phyloP scores from a whole-genome alignment of 2,888 invertebrate species.

The Coronaproctus castanopsis region DNA sequence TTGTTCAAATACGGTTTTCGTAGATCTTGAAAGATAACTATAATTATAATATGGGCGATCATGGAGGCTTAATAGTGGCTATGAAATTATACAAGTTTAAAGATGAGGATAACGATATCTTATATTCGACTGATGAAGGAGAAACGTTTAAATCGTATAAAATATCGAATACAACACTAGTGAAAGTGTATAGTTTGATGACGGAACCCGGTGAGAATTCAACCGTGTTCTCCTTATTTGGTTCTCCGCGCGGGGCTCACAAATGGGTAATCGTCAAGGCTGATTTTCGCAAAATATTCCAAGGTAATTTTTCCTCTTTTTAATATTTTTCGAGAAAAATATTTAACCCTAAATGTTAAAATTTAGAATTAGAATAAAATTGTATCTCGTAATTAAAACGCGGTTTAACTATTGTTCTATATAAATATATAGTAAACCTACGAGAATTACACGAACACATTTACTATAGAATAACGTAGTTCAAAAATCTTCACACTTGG shows the following conservation, averaged over 20 bases:
- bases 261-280: slow-evolving; percentile 73
- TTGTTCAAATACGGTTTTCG: too few relatives aligned
- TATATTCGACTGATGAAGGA: slow-evolving; percentile 73
- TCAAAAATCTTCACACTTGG: background rate
- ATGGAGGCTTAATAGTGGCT: slow-evolving; percentile 70
- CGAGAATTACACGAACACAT: too few relatives aligned
- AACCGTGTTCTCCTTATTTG: slow-evolving; percentile 77
- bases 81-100: slow-evolving; percentile 49
- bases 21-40: slow-evolving; percentile 51
- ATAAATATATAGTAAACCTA: too few relatives aligned
- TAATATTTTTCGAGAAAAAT: background rate
- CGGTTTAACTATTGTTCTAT: too few relatives aligned
- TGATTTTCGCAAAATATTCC: slow-evolving; percentile 34
- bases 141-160: slow-evolving; percentile 54
- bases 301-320: slow-evolving; percentile 24
- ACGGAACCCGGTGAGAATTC: slow-evolving; percentile 89
- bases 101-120: slow-evolving; percentile 54
- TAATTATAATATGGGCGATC: slow-evolving; percentile 76
- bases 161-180: slow-evolving; percentile 48
- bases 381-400: too few relatives aligned
- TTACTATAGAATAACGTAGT: too few relatives aligned
- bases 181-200: slow-evolving; percentile 74
- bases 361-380: too few relatives aligned
- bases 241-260: slow-evolving; percentile 51
- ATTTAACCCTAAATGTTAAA: background rate